phyloP scores from a whole-genome alignment of 2,888 invertebrate genomes.

The Gortyna flavago region DNA sequence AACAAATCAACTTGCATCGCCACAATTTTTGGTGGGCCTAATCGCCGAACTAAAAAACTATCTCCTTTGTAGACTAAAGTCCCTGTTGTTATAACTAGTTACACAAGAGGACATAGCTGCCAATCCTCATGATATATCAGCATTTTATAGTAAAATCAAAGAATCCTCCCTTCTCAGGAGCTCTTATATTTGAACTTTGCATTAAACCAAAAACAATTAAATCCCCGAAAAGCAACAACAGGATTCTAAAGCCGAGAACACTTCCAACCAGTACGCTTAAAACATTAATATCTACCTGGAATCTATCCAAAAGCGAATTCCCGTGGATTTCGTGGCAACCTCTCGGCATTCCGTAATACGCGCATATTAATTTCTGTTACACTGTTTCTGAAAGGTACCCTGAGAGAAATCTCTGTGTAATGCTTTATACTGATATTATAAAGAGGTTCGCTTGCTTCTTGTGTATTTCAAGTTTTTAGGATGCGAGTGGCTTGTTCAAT shows the following conservation, averaged over 20 bases:
- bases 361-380: constrained; percentile 65
- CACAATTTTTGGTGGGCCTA: neutral
- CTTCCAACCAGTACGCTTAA: constrained; percentile 9
- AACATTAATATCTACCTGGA: constrained; percentile 59
- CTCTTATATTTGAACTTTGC: neutral
- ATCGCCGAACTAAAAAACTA: neutral
- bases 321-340: constrained; percentile 49
- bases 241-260: neutral
- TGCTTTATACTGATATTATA: constrained; percentile 42
- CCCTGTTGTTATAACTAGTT: neutral
- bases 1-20: neutral
- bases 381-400: constrained; percentile 46
- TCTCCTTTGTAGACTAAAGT: neutral
- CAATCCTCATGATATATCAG: neutral
- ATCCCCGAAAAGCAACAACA: neutral
- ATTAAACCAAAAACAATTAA: constrained; percentile 19
- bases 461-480: constrained; percentile 27
- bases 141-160: neutral
- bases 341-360: constrained; percentile 54
- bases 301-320: constrained; percentile 63
- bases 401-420: constrained; percentile 33
- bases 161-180: neutral
- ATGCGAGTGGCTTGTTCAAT: constrained; percentile 23
- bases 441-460: constrained; percentile 40
- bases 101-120: neutral